These are phyloP conservation scores for Glossophaga mutica DNA, from an alignment of 2,797 vertebrate genomes.

Conservation along the genomic window DNA sequence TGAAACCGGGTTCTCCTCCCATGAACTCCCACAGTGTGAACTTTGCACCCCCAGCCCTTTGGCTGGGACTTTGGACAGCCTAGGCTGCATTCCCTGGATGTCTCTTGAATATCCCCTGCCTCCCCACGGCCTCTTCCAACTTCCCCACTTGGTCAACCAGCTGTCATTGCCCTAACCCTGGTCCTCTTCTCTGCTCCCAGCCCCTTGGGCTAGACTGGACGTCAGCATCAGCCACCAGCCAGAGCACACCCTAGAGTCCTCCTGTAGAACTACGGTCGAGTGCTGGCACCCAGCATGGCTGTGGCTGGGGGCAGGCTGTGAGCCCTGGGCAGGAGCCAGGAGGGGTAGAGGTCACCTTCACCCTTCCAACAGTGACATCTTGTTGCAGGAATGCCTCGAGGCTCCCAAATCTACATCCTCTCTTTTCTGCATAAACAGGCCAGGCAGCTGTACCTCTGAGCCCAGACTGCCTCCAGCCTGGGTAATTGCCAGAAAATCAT, in stretches of 20 bases:
- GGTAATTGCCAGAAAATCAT: conserved; percentile 49
- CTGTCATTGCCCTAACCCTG: neutral
- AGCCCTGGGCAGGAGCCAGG: neutral
- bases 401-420: conserved; percentile 26
- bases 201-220: neutral
- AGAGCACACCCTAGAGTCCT: neutral
- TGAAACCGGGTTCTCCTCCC: neutral
- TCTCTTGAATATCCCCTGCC: neutral
- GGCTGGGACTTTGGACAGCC: neutral
- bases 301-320: neutral
- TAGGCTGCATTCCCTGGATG: neutral
- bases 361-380: conserved; percentile 33
- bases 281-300: neutral
- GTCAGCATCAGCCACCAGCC: neutral
- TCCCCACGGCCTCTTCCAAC: neutral
- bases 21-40: neutral
- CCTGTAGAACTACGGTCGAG: neutral
- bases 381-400: conserved; percentile 40
- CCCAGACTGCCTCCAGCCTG: conserved; percentile 13
- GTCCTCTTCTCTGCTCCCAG: neutral
- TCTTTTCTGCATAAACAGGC: neutral
- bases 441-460: neutral
- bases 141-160: rapidly evolving
- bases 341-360: neutral
- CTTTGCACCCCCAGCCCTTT: neutral